Conservation (phyloP, 2,888 invertebrate genomes). For the Cantharis rufa region DNA sequence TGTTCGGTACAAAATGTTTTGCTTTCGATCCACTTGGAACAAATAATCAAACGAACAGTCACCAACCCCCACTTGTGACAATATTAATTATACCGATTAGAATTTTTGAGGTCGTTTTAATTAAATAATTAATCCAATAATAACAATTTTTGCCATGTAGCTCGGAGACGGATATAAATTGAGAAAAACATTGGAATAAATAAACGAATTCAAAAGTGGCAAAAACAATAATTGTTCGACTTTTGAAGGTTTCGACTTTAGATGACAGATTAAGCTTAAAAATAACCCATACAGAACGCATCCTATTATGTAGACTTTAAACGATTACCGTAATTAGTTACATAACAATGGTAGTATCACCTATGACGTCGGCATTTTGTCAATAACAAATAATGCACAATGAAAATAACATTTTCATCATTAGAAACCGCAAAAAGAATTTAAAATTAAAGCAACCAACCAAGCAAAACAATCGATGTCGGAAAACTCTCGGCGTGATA, state of each 20-base stretch:
- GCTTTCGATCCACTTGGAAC: background rate
- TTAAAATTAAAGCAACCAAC: background rate
- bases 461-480: background rate
- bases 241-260: background rate
- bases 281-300: background rate
- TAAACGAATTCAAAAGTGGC: background rate
- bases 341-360: background rate
- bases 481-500: too few relatives aligned
- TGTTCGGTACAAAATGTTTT: too few relatives aligned
- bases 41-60: background rate
- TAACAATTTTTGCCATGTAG: background rate
- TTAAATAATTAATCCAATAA: background rate
- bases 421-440: background rate
- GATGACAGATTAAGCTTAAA: background rate
- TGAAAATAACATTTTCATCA: background rate
- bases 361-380: background rate
- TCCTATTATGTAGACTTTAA: background rate
- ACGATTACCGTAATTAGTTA: slow-evolving; percentile 1
- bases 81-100: background rate
- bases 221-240: background rate
- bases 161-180: background rate
- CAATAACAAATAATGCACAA: slow-evolving; percentile 1
- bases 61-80: background rate
- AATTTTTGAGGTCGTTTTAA: background rate
- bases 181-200: background rate